Percentiles rank a stretch among this genome's conserved stretches.
phyloP scores from a whole-genome alignment of 2,888 invertebrate species.

The Odontomyia ornata region DNA sequence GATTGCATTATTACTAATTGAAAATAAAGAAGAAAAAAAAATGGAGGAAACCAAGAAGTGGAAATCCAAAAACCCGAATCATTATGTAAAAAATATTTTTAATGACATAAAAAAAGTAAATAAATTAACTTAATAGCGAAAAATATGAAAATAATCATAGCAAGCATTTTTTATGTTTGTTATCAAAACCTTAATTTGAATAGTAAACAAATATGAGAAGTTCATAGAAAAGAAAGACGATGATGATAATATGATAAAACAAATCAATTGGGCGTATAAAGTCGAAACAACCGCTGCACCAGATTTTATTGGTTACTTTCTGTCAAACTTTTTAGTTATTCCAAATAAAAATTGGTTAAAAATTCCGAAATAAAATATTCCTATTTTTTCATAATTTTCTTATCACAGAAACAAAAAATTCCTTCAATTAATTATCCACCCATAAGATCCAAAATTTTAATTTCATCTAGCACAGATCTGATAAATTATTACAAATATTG shows the following conservation, averaged over 20 bases:
- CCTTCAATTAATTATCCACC: not conserved
- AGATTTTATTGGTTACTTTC: not conserved
- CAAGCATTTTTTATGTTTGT: constrained; percentile 42
- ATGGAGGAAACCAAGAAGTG: not conserved
- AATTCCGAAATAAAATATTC: too few species aligned
- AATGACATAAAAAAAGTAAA: constrained; percentile 20
- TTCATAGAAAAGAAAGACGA: constrained; percentile 14
- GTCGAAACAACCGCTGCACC: constrained; percentile 39
- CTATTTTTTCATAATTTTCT: too few species aligned
- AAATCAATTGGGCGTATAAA: constrained; percentile 41
- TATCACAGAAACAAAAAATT: not conserved
- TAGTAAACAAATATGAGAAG: not conserved
- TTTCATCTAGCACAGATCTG: not conserved
- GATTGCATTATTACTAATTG: constrained; percentile 8
- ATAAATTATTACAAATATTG: not conserved
- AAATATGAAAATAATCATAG: constrained; percentile 7
- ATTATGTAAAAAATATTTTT: constrained; percentile 38
- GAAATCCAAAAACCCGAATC: constrained; percentile 13
- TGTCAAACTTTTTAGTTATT: too few species aligned
- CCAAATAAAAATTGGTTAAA: too few species aligned
- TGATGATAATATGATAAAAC: constrained; percentile 15
- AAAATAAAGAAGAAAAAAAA: constrained; percentile 11
- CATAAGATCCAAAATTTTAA: too few species aligned
- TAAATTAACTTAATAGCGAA: constrained; percentile 36
- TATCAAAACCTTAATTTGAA: constrained; percentile 19